Conservation (phyloP, 2,888 invertebrate species). For the Syrista parreyssii region DNA sequence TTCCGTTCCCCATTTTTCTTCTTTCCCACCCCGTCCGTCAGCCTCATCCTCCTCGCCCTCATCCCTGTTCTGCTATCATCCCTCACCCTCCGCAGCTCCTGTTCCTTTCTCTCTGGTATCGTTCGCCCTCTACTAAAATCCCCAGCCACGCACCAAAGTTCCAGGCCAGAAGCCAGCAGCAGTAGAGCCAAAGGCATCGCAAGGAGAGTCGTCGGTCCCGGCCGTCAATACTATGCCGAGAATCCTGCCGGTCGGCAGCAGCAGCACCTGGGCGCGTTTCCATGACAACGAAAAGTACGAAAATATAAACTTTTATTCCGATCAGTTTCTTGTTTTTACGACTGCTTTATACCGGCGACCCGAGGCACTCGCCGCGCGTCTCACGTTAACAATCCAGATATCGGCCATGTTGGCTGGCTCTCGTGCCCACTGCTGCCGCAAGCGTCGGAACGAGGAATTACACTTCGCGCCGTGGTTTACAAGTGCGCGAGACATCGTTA, state of each 20-base stretch:
- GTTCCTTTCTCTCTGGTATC: not conserved
- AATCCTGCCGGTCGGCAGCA: not conserved
- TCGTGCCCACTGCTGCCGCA: not conserved
- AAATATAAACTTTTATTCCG: slow-evolving; percentile 51
- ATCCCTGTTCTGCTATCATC: not conserved
- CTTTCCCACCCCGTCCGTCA: slow-evolving; percentile 21
- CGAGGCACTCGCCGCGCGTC: not conserved
- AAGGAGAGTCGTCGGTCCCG: not conserved
- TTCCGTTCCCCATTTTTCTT: slow-evolving; percentile 6
- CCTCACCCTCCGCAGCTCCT: not conserved
- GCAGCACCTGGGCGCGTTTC: slow-evolving; percentile 35
- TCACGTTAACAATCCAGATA: not conserved
- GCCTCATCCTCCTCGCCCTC: not conserved
- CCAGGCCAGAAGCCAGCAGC: not conserved
- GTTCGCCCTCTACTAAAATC: not conserved
- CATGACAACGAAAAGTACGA: slow-evolving; percentile 42
- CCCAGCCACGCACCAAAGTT: not conserved
- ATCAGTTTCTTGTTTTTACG: slow-evolving; percentile 11
- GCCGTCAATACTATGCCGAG: slow-evolving; percentile 10
- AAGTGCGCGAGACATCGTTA: too few relatives aligned
- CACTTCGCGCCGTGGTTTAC: not conserved
- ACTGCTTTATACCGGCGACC: not conserved
- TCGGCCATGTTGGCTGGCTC: not conserved
- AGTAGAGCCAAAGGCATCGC: not conserved
- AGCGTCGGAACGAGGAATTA: not conserved